Conservation (phyloP, 2,113 vertebrate species). For the Picathartes gymnocephalus region DNA sequence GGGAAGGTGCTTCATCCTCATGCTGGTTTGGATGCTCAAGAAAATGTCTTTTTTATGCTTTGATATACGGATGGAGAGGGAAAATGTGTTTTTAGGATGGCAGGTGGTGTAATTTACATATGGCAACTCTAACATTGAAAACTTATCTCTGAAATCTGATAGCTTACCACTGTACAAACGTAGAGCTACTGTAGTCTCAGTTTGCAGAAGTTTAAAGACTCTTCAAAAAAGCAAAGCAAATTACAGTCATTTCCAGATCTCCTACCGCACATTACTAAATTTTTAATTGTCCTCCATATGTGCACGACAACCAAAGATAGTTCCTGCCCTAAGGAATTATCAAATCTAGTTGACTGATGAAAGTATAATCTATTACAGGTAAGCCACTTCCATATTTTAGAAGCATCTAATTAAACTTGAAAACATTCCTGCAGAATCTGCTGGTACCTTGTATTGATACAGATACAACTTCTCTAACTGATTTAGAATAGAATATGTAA, state of each 20-base stretch:
- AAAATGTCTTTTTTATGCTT: background rate
- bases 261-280: background rate
- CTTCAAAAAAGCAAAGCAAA: background rate
- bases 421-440: background rate
- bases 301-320: background rate
- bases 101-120: background rate
- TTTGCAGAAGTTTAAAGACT: background rate
- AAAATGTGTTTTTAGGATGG: background rate
- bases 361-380: background rate
- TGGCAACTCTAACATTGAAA: background rate
- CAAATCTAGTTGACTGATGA: background rate
- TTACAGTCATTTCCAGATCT: background rate
- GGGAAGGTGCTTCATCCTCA: background rate
- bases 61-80: background rate
- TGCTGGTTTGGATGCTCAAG: background rate
- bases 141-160: background rate
- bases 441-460: background rate
- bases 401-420: background rate
- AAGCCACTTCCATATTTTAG: background rate
- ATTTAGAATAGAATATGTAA: background rate
- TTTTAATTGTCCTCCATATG: background rate
- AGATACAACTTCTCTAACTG: background rate
- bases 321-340: background rate
- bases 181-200: background rate
- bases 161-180: fast-evolving